phyloP scores from a whole-genome alignment of 1,140 invertebrate genomes.

The Radopholus similis region DNA sequence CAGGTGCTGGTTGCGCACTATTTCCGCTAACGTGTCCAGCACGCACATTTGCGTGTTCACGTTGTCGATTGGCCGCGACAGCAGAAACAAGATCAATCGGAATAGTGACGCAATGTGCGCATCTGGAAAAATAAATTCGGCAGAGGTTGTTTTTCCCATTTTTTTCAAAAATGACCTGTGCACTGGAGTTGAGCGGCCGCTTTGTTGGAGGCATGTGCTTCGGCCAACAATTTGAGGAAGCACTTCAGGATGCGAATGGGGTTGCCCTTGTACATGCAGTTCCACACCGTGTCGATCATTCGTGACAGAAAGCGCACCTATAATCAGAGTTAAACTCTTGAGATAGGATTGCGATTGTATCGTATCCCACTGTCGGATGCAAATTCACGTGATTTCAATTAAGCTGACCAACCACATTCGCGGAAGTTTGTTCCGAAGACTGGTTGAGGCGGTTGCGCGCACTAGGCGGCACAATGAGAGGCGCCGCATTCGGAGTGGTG shows the following conservation, averaged over 20 bases:
- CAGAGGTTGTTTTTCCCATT: too few relatives aligned
- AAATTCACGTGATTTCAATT: too few relatives aligned
- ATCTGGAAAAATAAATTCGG: too few relatives aligned
- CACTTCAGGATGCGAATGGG: slow-evolving; percentile 61
- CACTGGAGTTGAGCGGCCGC: slow-evolving; percentile 64
- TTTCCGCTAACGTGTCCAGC: slow-evolving; percentile 49
- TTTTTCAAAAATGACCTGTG: too few relatives aligned
- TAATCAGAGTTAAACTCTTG: too few relatives aligned
- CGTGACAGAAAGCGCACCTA: slow-evolving; percentile 77
- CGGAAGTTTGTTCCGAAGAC: slow-evolving; percentile 64
- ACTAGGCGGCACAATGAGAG: slow-evolving; percentile 76
- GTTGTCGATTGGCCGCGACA: slow-evolving; percentile 82
- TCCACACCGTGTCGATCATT: slow-evolving; percentile 94
- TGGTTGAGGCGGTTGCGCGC: slow-evolving; percentile 75
- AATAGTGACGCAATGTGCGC: slow-evolving; percentile 75
- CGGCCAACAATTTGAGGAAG: slow-evolving; percentile 48
- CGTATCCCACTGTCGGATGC: too few relatives aligned
- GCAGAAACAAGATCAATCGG: slow-evolving; percentile 82
- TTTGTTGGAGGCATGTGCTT: slow-evolving; percentile 42
- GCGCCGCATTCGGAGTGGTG: slow-evolving; percentile 72
- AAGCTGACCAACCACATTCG: too few relatives aligned
- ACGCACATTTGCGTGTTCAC: slow-evolving; percentile 60
- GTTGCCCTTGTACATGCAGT: slow-evolving; percentile 67
- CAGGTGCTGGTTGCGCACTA: slow-evolving; percentile 64
- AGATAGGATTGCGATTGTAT: too few relatives aligned